Conservation (phyloP, 2,888 invertebrate genomes). For the Troides helena region DNA sequence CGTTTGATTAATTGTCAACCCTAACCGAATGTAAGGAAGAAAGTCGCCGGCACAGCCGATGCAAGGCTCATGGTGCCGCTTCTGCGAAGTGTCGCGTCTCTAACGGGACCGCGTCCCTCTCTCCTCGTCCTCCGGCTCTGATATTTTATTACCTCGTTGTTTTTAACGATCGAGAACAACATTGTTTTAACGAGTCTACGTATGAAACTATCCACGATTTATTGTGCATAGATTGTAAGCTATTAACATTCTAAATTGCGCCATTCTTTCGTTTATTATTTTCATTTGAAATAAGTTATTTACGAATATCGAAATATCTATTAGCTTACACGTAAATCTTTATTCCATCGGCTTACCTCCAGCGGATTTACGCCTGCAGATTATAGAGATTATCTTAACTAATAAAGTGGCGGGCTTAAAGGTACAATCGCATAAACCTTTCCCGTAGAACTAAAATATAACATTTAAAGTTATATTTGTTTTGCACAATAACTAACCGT, state of each 20-base stretch:
- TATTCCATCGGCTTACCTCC: neutral
- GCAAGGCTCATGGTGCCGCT: constrained; percentile 34
- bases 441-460: too few species aligned
- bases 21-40: constrained; percentile 24
- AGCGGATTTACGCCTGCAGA: neutral
- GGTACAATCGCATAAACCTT: neutral
- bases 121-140: constrained; percentile 34
- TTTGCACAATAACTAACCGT: too few species aligned
- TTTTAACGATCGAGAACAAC: constrained; percentile 46
- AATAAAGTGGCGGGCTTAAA: neutral
- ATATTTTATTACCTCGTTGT: constrained; percentile 49
- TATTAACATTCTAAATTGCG: constrained; percentile 23
- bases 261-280: constrained; percentile 14
- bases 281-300: constrained; percentile 4
- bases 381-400: neutral
- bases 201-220: constrained; percentile 27
- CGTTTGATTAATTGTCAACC: constrained; percentile 14
- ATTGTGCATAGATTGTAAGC: constrained; percentile 19
- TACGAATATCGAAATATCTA: neutral
- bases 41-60: constrained; percentile 29
- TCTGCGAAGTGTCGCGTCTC: constrained; percentile 49
- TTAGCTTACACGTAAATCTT: neutral
- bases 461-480: too few species aligned
- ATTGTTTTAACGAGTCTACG: constrained; percentile 31
- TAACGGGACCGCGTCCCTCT: constrained; percentile 40